These are phyloP conservation scores for Alentia gelatinosa DNA, from an alignment of 2,888 invertebrate species.

Conservation along the genomic window DNA sequence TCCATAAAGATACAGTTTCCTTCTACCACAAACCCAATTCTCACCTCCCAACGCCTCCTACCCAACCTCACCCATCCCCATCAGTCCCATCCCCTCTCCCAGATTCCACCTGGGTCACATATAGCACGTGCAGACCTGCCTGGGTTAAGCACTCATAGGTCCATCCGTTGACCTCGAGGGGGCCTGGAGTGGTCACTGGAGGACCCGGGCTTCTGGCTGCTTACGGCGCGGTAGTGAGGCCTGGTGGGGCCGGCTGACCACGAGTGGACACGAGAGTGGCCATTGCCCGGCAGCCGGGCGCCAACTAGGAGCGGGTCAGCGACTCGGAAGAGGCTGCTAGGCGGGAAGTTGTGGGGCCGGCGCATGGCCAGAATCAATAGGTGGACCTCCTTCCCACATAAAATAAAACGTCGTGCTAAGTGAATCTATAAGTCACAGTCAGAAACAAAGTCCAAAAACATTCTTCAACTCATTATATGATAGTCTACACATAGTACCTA, in stretches of 20 bases:
- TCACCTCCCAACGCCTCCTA: too few relatives aligned
- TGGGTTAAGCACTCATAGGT: neutral
- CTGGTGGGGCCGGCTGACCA: neutral
- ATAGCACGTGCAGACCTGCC: too few relatives aligned
- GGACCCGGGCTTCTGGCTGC: neutral
- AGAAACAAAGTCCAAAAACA: neutral
- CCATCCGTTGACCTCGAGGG: neutral
- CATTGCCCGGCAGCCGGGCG: neutral
- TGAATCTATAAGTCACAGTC: neutral
- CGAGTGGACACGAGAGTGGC: slow-evolving; percentile 8
- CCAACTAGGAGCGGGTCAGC: neutral
- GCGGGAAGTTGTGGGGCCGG: neutral
- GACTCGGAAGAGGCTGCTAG: neutral
- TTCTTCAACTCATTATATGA: too few relatives aligned
- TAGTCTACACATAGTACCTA: too few relatives aligned
- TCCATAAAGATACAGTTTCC: too few relatives aligned
- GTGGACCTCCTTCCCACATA: neutral
- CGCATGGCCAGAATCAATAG: neutral
- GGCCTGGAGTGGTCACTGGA: neutral
- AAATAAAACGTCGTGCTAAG: neutral
- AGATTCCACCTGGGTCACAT: too few relatives aligned
- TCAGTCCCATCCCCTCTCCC: too few relatives aligned
- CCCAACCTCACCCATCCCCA: too few relatives aligned
- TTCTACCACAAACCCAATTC: too few relatives aligned
- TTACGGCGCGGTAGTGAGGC: neutral